Evolutionary conservation across 2,888 invertebrate genomes (phyloP), one percentile per base, ranked within the genome.

Genomic region (Epistrophe grossulariae): DNA sequence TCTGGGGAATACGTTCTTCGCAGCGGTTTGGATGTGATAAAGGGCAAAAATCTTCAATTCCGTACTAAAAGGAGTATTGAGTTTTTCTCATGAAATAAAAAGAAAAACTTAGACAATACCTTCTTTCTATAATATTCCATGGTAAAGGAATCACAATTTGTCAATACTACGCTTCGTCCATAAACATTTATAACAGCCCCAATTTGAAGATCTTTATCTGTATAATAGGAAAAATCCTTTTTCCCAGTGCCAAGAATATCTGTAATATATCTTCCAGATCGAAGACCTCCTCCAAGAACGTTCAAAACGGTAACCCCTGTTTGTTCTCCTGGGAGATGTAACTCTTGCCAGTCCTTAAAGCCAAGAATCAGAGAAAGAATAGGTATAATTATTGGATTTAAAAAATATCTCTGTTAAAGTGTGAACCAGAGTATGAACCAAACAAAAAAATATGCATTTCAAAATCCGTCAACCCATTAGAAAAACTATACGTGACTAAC

Each of bases 131-230:
- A 98, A 93, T 96, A 98, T 77, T 97, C 96, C 91, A 95, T 96
- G 0, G 98, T 98, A 89, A 96, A 98, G 2, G 95, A 94, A 93
- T 99, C 98, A 90, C 98, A 97, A 91, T 97, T 96, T 0, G 95
- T 96, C 0, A 99, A 92, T 0, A 97, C 94, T 28, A 98, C 94
- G 88, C 95, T 95, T 28, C 98, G 94, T 2, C 98, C 98, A 90
- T 95, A 98, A 6, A 97, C 95, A 91, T 97, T 97, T 1, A 99
- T 91, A 0, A 95, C 94, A 0, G 96, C 95, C 0, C 98, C 98
- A 85, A 98, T 96, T 52, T 95, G 95, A 35, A 99, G 93, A 92
- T 99, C 98, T 52, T 89, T 88, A 79, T 93, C 93, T 0, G 88
- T 90, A 57, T 93, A 93, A 81, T 91, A 91, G 0, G 89, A 59